phyloP scores from a whole-genome alignment of 2,113 vertebrate genomes.

The Bubo bubo region DNA sequence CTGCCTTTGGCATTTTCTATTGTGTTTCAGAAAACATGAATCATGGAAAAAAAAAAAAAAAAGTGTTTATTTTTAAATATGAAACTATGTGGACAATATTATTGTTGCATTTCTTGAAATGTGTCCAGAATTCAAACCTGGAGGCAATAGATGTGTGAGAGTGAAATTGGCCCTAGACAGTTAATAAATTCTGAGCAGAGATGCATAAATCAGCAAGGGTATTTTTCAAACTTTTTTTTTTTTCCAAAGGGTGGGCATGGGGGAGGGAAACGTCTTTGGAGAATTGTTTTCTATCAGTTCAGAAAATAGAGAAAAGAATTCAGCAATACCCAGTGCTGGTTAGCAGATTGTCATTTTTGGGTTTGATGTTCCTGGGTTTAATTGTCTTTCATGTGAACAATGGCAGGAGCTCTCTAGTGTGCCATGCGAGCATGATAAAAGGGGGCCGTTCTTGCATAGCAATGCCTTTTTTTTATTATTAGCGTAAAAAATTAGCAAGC shows the following conservation, averaged over 20 bases:
- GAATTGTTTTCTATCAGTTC: constrained; percentile 83
- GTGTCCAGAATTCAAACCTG: constrained; percentile 78
- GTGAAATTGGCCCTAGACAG: constrained; percentile 77
- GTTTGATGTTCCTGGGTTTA: constrained; percentile 91
- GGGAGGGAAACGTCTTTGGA: constrained; percentile 73
- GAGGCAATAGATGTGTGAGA: constrained; percentile 61
- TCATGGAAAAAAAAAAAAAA: neutral
- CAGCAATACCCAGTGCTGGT: constrained; percentile 81
- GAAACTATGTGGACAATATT: constrained; percentile 69
- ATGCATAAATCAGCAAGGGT: constrained; percentile 81
- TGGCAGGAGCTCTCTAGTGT: constrained; percentile 85
- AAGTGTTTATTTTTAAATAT: constrained; percentile 70
- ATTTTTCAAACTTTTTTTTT: constrained; percentile 65
- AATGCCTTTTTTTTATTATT: constrained; percentile 91
- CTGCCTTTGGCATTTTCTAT: constrained; percentile 49
- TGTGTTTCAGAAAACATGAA: constrained; percentile 59
- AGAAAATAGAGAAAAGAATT: constrained; percentile 77
- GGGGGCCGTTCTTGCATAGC: constrained; percentile 85
- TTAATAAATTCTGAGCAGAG: constrained; percentile 84
- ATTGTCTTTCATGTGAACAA: constrained; percentile 96
- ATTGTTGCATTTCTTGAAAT: constrained; percentile 75
- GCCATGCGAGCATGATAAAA: constrained; percentile 78
- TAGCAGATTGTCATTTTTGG: constrained; percentile 89
- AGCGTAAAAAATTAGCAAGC: constrained; percentile 92
- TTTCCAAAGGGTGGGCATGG: constrained; percentile 52